Evolutionary conservation across 2,888 invertebrate species (phyloP).

Genomic region (Drosophila setosimentum): DNA sequence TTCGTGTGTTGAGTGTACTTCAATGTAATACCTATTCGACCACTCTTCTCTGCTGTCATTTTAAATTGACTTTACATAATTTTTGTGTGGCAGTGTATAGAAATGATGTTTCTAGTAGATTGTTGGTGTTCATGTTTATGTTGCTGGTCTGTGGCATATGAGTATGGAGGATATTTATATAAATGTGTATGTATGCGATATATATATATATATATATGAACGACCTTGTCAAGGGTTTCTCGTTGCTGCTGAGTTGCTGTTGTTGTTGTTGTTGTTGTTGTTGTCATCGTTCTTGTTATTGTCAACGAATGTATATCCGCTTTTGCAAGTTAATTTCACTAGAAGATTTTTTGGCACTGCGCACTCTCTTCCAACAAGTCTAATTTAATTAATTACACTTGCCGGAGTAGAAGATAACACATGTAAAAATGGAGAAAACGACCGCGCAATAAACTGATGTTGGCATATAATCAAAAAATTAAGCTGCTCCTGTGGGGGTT

Average conservation of each 20-base stretch:
- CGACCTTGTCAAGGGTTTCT: slow-evolving; percentile 50
- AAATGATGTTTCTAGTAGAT: background rate
- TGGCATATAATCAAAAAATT: slow-evolving; percentile 63
- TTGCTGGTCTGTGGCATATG: background rate
- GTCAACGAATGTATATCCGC: slow-evolving; percentile 30
- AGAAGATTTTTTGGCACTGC: slow-evolving; percentile 37
- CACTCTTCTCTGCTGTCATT: background rate
- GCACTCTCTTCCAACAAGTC: slow-evolving; percentile 39
- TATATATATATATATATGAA: background rate
- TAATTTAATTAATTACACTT: slow-evolving; percentile 75
- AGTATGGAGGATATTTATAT: background rate
- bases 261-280: background rate
- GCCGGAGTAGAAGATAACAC: slow-evolving; percentile 63
- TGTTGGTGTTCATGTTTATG: slow-evolving; percentile 3
- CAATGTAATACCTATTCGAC: background rate
- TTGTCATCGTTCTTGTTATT: slow-evolving; percentile 19
- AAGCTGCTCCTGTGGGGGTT: slow-evolving; percentile 2
- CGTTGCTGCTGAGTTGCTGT: slow-evolving; percentile 25
- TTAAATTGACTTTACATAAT: background rate
- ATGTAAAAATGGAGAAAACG: slow-evolving; percentile 34
- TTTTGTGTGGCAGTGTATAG: slow-evolving; percentile 8
- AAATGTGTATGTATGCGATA: background rate
- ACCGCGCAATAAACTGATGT: slow-evolving; percentile 66
- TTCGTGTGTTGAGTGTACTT: background rate
- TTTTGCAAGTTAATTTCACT: slow-evolving; percentile 51